Evolutionary conservation across 64 coral and sea anemone genomes (phyloP), one percentile per base, ranked within the genome.

Genomic region (Stichodactyla helianthus): DNA sequence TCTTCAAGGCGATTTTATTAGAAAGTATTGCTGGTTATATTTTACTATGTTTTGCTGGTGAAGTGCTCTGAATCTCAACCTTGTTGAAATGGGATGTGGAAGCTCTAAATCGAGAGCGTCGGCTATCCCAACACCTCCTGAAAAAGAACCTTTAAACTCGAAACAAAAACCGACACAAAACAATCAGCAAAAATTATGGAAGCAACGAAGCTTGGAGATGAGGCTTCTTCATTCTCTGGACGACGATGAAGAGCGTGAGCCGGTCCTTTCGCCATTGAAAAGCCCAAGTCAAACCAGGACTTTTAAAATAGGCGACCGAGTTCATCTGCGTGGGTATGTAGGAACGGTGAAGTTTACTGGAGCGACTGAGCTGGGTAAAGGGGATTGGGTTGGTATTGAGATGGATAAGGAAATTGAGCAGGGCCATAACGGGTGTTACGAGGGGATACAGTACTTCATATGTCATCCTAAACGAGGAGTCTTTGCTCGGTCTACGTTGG

Each of bases 341-440:
- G 93, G 93, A 25, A 89, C 64, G 31, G 84, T 95, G 6, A 92
- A 92, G 77, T 95, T 86, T 86, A 87, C 92, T 26, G 93, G 93
- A 4, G 54, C 84, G 14, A 88, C 74, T 9, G 78, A 95, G 55
- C 18, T 89, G 7, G 89, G 93, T 14, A 50, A 94, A 50, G 92
- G 92, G 18, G 85, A 92, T 9, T 89, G 90, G 90, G 79, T 95
- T 67, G 93, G 93, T n/a, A 86, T 95, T 83, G 87, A 95, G 15
- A 81, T 95, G 8, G 83, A 95, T 50, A 86, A 81, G 15, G 57
- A 63, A 6, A 86, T 91, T 10, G 52, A 55, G 6, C 89, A 95
- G 71, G 93, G 93, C 17, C 87, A 95, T 14, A 57, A 95, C 51
- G 93, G 93, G 5, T 60, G 19, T 27, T 89, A 91, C 51, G 83